Evolutionary conservation across 2,113 vertebrate genomes (phyloP), one percentile per base, ranked within the genome.

Genomic region (Camarhynchus parvulus): DNA sequence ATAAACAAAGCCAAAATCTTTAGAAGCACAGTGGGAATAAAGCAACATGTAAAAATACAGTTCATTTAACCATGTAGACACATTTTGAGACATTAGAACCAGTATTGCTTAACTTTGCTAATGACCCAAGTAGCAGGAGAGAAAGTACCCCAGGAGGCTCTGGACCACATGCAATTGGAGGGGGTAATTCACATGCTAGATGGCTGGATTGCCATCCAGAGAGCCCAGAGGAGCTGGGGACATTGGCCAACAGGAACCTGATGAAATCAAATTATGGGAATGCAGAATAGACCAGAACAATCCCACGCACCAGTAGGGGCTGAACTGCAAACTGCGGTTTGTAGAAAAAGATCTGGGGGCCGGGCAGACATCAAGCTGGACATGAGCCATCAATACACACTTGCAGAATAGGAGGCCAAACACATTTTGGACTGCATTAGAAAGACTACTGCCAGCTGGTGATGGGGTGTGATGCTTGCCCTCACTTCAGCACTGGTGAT

Each of bases 301-400:
- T 11, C 11, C 16, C 28, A 27, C 17, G 13, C 22, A 67, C 4
- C 33, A 58, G 12, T 30, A 39, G 7, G 49, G 28, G 6, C 8
- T 64, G 33, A 35, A 25, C 11, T 46, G 35, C 44, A 24, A 9
- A 15, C 24, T 44, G 12, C 59, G n/a, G 18, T 55, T 77, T 59
- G 63, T 37, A 63, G 28, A 37, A 77, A 56, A 80, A 53, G 27
- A 22, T 25, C 37, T 80, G n/a, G 7, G 7, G 6, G 5, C 12
- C 37, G 44, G 52, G 37, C 6, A 11, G 12, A 72, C 13, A 27
- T 15, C 21, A 30, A 61, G 24, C 25, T 74, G 87, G 59, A 50
- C 25, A 8, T 8, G 7, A 87, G 16, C 14, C 63, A 81, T 21
- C 33, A 52, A n/a, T 42, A 31, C 1, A 15, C 0, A 0, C 7